These are phyloP conservation scores for Idaea biselata DNA, from an alignment of 2,888 invertebrate genomes.

Conservation along the genomic window DNA sequence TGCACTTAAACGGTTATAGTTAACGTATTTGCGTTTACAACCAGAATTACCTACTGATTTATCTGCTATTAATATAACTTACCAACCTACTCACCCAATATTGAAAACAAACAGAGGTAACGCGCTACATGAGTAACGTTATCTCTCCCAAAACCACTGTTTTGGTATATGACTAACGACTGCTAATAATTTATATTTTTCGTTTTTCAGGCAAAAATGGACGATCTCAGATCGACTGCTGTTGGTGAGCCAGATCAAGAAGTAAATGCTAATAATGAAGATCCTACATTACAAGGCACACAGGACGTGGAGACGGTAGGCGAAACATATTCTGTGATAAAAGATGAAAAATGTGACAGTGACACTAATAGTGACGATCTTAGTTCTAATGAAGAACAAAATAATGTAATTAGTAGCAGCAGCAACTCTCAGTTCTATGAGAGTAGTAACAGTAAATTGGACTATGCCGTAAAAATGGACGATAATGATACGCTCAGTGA, in stretches of 20 bases:
- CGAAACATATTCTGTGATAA: slow-evolving; percentile 47
- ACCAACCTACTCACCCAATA: slow-evolving; percentile 10
- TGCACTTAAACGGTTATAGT: slow-evolving; percentile 35
- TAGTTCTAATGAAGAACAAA: slow-evolving; percentile 69
- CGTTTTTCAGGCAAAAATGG: slow-evolving; percentile 57
- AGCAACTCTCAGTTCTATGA: slow-evolving; percentile 76
- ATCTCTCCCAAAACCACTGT: slow-evolving; percentile 6
- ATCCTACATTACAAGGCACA: slow-evolving; percentile 23
- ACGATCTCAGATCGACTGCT: slow-evolving; percentile 30
- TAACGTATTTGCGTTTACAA: slow-evolving; percentile 10
- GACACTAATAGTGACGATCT: slow-evolving; percentile 68
- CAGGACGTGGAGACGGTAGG: slow-evolving; percentile 36
- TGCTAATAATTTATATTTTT: slow-evolving; percentile 9
- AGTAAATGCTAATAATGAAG: slow-evolving; percentile 28
- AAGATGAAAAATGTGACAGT: slow-evolving; percentile 68
- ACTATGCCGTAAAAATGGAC: slow-evolving; percentile 73
- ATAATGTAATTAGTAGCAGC: slow-evolving; percentile 57
- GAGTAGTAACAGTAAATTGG: slow-evolving; percentile 74
- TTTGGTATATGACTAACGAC: background rate
- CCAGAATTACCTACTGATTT: slow-evolving; percentile 6
- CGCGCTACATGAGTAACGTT: background rate
- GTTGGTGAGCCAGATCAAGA: slow-evolving; percentile 27
- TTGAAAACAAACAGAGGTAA: slow-evolving; percentile 6
- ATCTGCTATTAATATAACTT: slow-evolving; percentile 1
- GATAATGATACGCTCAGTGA: slow-evolving; percentile 77